Conservation (phyloP, 2,797 vertebrate genomes). For the Microctenopoma steveboyesi region DNA sequence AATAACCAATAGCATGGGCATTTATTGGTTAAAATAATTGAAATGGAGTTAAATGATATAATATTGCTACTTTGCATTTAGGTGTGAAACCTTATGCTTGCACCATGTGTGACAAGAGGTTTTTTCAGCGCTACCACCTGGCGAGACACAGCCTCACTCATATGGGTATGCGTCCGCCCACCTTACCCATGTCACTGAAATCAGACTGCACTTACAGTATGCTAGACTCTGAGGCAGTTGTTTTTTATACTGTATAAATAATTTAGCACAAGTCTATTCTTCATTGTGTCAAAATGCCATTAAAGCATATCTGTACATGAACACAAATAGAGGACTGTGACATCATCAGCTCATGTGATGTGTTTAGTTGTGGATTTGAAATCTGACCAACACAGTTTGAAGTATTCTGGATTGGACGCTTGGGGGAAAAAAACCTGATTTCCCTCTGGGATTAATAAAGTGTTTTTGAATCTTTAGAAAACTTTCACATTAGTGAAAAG, state of each 20-base stretch:
- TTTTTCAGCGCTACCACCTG: constrained; percentile 86
- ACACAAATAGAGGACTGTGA: constrained; percentile 35
- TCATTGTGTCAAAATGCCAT: constrained; percentile 24
- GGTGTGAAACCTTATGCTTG: constrained; percentile 87
- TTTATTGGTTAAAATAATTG: constrained; percentile 44
- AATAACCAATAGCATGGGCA: constrained; percentile 65
- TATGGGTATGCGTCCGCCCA: constrained; percentile 82
- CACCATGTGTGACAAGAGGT: constrained; percentile 87
- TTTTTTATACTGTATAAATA: constrained; percentile 38
- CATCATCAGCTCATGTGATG: constrained; percentile 82
- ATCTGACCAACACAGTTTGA: constrained; percentile 44
- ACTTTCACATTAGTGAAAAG: constrained; percentile 35
- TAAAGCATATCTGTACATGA: constrained; percentile 11
- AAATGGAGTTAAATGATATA: constrained; percentile 65
- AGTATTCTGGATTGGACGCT: constrained; percentile 32
- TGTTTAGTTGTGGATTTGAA: constrained; percentile 74
- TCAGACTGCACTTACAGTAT: constrained; percentile 48
- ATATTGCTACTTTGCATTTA: constrained; percentile 79
- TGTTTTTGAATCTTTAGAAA: no score
- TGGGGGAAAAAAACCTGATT: constrained; percentile 24
- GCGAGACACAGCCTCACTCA: constrained; percentile 86
- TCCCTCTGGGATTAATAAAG: no score
- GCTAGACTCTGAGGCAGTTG: constrained; percentile 33
- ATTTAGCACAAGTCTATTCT: constrained; percentile 14
- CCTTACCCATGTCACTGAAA: constrained; percentile 74